These are phyloP conservation scores for Neosilurus hyrtlii DNA, from an alignment of 2,797 vertebrate genomes.

Conservation along the genomic window DNA sequence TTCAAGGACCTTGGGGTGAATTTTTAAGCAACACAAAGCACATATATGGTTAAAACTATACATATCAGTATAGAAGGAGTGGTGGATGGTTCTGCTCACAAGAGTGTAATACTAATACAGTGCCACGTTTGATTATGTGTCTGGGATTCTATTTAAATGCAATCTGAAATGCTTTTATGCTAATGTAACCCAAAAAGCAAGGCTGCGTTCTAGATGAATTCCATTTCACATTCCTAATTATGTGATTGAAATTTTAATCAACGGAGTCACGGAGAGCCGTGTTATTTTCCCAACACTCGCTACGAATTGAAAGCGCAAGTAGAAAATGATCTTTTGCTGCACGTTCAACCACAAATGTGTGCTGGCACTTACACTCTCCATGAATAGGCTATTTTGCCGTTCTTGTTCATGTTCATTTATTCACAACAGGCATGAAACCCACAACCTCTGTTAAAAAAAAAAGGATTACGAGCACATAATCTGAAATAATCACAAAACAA, in stretches of 20 bases:
- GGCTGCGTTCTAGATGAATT: neutral
- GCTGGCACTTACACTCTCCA: neutral
- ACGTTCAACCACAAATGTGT: neutral
- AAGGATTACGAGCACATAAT: neutral
- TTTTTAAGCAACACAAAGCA: neutral
- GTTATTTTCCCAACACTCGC: neutral
- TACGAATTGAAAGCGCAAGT: neutral
- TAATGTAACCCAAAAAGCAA: conserved; percentile 1
- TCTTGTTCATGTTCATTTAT: neutral
- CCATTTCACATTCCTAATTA: conserved; percentile 12
- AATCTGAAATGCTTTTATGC: conserved; percentile 15
- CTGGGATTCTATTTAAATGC: neutral
- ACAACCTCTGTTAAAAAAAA: neutral
- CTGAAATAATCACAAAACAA: neutral
- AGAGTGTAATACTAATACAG: neutral
- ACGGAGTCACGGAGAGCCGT: neutral
- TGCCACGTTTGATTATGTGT: neutral
- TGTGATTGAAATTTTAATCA: conserved; percentile 4
- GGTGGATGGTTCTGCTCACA: neutral
- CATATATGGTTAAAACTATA: neutral
- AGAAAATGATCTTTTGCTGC: neutral
- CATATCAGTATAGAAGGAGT: neutral
- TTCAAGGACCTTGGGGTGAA: neutral
- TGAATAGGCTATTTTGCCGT: neutral
- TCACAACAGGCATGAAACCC: neutral